Conservation (phyloP, 2,113 vertebrate species). For the Indicator indicator region DNA sequence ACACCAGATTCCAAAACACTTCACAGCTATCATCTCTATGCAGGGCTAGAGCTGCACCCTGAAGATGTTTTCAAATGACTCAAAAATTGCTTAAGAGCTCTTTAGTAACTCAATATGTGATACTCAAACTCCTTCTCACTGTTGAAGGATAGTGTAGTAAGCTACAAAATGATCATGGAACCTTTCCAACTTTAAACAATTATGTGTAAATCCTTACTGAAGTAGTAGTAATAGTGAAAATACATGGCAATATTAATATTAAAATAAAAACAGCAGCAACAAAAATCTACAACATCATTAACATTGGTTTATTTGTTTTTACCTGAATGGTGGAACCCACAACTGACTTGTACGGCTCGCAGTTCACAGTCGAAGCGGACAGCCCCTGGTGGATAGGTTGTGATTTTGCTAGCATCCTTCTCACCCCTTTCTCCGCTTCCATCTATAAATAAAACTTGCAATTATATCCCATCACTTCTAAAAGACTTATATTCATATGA, state of each 20-base stretch:
- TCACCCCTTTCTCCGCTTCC: constrained; percentile 96
- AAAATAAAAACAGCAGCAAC: background rate
- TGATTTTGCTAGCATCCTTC: constrained; percentile 98
- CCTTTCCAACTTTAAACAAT: background rate
- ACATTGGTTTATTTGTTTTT: background rate
- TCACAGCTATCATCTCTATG: background rate
- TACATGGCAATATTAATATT: background rate
- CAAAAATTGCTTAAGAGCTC: background rate
- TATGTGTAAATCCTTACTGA: accelerated
- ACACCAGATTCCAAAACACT: background rate
- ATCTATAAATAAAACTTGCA: constrained; percentile 79
- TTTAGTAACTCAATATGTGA: background rate
- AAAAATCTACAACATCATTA: background rate
- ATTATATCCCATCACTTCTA: constrained; percentile 30
- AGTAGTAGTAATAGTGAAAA: background rate
- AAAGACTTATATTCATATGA: constrained; percentile 13
- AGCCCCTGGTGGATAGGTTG: constrained; percentile 94
- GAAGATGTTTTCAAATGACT: background rate
- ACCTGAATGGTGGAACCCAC: constrained; percentile 99
- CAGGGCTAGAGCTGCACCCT: background rate
- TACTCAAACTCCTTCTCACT: background rate
- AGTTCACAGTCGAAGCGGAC: constrained; percentile 94
- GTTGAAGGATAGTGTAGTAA: background rate
- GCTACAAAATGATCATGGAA: background rate
- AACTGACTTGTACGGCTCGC: constrained; percentile 95